Percentiles rank a stretch among this genome's conserved stretches.
Conservation (phyloP, 2,113 vertebrate species). For the Saccopteryx bilineata region DNA sequence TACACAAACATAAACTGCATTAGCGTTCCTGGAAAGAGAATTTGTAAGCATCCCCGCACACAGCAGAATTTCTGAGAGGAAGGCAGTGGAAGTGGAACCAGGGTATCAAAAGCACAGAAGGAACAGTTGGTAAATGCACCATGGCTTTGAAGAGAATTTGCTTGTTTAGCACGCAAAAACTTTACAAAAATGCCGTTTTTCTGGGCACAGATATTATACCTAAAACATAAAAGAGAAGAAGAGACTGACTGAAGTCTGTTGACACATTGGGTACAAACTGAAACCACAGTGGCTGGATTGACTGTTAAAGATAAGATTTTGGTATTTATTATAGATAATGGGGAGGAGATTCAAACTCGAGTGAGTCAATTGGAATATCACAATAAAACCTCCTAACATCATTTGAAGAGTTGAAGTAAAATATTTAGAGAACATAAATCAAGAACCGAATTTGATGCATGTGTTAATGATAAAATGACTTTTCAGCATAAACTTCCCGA, state of each 20-base stretch:
- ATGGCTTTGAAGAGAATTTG: neutral
- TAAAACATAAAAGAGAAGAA: neutral
- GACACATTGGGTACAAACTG: neutral
- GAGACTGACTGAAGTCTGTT: neutral
- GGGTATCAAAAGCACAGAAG: neutral
- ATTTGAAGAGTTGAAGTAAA: neutral
- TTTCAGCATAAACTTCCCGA: neutral
- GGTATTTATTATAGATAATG: neutral
- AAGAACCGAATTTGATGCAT: neutral
- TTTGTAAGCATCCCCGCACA: neutral
- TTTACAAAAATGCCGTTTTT: neutral
- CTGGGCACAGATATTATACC: neutral
- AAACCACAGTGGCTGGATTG: neutral
- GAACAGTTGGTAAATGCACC: neutral
- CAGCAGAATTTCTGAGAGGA: neutral
- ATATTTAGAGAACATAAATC: neutral
- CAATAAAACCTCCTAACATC: neutral
- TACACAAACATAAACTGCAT: slow-evolving; percentile 35
- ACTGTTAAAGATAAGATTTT: neutral
- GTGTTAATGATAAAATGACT: neutral
- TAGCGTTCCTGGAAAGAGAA: neutral
- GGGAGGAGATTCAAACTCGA: neutral
- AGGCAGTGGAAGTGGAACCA: neutral
- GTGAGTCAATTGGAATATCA: neutral
- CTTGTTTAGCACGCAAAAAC: neutral